Percentiles rank a stretch among this genome's conserved stretches.
These are phyloP conservation scores for Erithacus rubecula DNA, from an alignment of 2,797 vertebrate genomes.

Conservation along the genomic window DNA sequence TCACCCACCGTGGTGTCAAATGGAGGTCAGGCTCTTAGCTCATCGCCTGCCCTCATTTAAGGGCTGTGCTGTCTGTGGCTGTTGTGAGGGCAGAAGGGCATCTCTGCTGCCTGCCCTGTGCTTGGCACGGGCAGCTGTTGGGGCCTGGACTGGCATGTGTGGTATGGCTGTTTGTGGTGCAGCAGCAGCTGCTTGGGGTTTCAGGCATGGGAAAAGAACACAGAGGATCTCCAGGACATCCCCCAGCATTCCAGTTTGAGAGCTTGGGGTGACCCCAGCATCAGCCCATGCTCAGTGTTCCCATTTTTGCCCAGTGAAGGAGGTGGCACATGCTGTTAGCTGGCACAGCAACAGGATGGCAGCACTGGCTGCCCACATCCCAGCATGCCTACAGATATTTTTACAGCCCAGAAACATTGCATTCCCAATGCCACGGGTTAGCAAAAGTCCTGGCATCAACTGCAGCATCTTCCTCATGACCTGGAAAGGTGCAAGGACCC, in stretches of 20 bases:
- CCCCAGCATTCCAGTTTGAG: background rate
- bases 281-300: accelerated
- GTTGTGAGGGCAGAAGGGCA: background rate
- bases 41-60: background rate
- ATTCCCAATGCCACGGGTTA: background rate
- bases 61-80: background rate
- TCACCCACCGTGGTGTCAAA: background rate
- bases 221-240: background rate
- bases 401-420: background rate
- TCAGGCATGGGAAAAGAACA: background rate
- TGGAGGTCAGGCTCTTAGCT: background rate
- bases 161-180: background rate
- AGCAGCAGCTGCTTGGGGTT: background rate
- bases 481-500: background rate
- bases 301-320: background rate
- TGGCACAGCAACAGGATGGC: background rate
- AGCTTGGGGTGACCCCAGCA: background rate
- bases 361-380: accelerated
- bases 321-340: background rate
- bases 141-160: background rate
- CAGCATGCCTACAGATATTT: background rate
- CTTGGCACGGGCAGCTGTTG: background rate
- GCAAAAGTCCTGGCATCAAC: background rate
- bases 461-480: background rate
- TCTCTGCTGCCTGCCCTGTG: background rate